Evolutionary conservation across 2,113 vertebrate genomes (phyloP), one percentile per base, ranked within the genome.

Genomic region (Conger conger): DNA sequence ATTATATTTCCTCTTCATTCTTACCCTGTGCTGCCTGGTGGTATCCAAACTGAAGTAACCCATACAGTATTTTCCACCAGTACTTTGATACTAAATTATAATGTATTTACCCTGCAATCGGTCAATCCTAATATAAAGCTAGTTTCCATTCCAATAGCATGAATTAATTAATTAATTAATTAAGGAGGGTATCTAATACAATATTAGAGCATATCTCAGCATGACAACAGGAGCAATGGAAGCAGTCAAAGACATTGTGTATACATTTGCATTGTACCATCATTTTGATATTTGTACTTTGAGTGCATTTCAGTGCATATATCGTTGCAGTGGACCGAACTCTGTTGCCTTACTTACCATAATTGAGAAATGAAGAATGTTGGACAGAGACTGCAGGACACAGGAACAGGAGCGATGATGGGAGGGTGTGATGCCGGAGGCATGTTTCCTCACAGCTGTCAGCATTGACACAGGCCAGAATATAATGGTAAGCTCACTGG

Each of bases 341-440:
- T 73, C n/a, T 30, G 27, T 27, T 82, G 23, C 50, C 50, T 60
- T 68, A 76, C 60, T 27, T 38, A 82, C 78, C 50, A 82, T 81
- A 81, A 86, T 87, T 85, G 83, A 80, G 36, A 83, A 81, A 83
- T 83, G 81, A 86, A 38, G 37, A 76, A 73, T 85, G 63, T 38
- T 60, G 79, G 53, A 79, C 73, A 17, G 60, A 13, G 42, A 18
- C 79, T 81, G 30, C 37, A 37, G 60, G 84, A 82, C 83, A 60
- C 81, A 9, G 78, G 76, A 84, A 40, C 83, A 54, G 83, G 79
- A 53, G 86, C 80, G 27, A 79, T 63, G 50, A 42, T 38, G 13
- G 79, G 33, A 33, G 53, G 76, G 76, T 63, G 73, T 6, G 8
- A n/a, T 80, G 76, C 80, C 73, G 76, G 79, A 83, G 79, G 73